Evolutionary conservation across 2,797 vertebrate species (phyloP).

Genomic region (Acanthopagrus latus): DNA sequence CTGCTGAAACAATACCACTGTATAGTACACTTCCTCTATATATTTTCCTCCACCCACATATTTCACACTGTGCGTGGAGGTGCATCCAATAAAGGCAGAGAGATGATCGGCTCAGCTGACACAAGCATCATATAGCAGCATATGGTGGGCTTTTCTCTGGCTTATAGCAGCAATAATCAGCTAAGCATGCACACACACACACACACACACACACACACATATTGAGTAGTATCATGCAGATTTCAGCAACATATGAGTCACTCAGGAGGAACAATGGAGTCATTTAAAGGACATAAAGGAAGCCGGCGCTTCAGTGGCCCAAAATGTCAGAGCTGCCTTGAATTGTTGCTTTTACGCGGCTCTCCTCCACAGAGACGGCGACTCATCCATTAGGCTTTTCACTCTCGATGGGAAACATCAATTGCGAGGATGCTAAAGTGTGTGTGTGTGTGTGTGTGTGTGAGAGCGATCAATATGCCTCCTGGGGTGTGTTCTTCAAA

Average conservation of each 20-base stretch:
- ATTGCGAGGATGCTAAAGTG: conserved; percentile 39
- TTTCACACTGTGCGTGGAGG: conserved; percentile 41
- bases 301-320: conserved; percentile 7
- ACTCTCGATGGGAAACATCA: conserved; percentile 53
- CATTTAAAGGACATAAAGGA: conserved; percentile 65
- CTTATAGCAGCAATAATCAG: conserved; percentile 52
- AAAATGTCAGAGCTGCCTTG: conserved; percentile 60
- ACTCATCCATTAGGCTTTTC: conserved; percentile 22
- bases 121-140: conserved; percentile 55
- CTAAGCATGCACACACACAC: conserved; percentile 8
- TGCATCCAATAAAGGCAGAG: neutral
- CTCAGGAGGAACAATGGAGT: conserved; percentile 62
- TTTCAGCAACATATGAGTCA: conserved; percentile 59
- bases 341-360: conserved; percentile 37
- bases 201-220: neutral
- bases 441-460: conserved; percentile 22
- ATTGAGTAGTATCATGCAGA: conserved; percentile 39
- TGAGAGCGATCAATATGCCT: conserved; percentile 50
- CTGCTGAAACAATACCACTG: conserved; percentile 51
- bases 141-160: conserved; percentile 60
- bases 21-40: conserved; percentile 40
- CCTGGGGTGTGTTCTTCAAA: conserved; percentile 45
- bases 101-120: conserved; percentile 41
- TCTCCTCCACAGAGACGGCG: conserved; percentile 11
- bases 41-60: conserved; percentile 6